Conservation (phyloP, 2,797 vertebrate species). For the Sylvilagus floridanus region DNA sequence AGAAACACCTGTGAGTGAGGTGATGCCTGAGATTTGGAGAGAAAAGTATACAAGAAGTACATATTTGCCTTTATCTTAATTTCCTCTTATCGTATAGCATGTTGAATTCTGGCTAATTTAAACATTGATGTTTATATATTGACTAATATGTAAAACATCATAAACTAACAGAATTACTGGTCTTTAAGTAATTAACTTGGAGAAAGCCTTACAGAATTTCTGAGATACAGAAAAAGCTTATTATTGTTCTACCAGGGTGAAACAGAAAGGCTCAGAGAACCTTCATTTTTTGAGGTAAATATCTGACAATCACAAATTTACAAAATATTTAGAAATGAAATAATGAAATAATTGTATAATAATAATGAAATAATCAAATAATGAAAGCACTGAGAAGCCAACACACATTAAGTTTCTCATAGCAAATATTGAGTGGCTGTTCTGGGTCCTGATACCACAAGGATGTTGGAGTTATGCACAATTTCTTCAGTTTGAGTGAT, state of each 20-base stretch:
- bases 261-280: neutral
- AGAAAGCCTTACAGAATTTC: neutral
- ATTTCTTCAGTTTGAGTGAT: neutral
- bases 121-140: neutral
- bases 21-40: neutral
- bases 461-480: neutral
- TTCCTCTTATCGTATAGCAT: neutral
- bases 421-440: neutral
- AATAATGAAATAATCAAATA: neutral
- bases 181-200: slow-evolving; percentile 16
- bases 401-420: neutral
- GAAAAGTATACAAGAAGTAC: neutral
- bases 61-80: neutral
- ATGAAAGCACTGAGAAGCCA: neutral
- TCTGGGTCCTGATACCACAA: neutral
- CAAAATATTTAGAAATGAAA: neutral
- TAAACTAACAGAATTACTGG: neutral
- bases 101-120: slow-evolving; percentile 37
- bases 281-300: neutral
- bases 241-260: neutral
- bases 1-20: neutral
- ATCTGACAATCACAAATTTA: neutral
- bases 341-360: too few species aligned
- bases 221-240: neutral
- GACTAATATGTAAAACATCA: neutral